Percentiles rank a stretch among this genome's conserved stretches.
phyloP scores from a whole-genome alignment of 2,797 vertebrate genomes.

The Neostethus bicornis region DNA sequence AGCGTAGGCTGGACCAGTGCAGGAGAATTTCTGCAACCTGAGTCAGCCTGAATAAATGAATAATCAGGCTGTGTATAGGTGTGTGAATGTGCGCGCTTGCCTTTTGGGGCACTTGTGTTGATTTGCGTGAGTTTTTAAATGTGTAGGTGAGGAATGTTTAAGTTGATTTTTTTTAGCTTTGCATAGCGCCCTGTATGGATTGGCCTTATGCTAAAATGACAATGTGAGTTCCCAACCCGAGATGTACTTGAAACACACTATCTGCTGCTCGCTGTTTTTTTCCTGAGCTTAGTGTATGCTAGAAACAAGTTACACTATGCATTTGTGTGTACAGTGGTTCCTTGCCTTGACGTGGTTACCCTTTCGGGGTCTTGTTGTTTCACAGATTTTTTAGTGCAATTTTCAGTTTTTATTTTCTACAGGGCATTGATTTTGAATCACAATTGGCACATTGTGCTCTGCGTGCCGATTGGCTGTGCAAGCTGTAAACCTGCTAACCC shows the following conservation, averaged over 20 bases:
- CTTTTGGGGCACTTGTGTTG: not conserved
- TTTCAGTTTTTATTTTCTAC: too few relatives aligned
- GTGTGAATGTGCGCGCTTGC: not conserved
- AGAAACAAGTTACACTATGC: too few relatives aligned
- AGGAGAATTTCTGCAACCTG: constrained; percentile 42
- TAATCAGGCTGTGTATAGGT: constrained; percentile 19
- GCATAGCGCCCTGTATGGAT: constrained; percentile 18
- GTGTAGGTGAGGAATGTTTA: constrained; percentile 17
- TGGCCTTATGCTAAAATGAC: constrained; percentile 23
- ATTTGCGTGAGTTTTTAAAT: constrained; percentile 4
- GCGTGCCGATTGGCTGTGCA: too few relatives aligned
- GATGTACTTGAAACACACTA: not conserved
- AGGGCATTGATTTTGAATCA: too few relatives aligned
- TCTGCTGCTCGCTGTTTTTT: too few relatives aligned
- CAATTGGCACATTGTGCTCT: too few relatives aligned
- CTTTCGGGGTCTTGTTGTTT: too few relatives aligned
- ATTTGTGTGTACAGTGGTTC: too few relatives aligned
- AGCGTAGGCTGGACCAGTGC: constrained; percentile 43
- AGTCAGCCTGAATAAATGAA: constrained; percentile 55
- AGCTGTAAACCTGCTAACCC: too few relatives aligned
- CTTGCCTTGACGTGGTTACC: too few relatives aligned
- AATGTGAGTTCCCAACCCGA: constrained; percentile 6
- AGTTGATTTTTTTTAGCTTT: constrained; percentile 1
- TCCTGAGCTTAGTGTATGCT: not conserved
- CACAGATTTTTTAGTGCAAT: too few relatives aligned